Base-by-base conservation (phyloP, 2,797 vertebrate genomes). In the Sternotherus odoratus region DNA sequence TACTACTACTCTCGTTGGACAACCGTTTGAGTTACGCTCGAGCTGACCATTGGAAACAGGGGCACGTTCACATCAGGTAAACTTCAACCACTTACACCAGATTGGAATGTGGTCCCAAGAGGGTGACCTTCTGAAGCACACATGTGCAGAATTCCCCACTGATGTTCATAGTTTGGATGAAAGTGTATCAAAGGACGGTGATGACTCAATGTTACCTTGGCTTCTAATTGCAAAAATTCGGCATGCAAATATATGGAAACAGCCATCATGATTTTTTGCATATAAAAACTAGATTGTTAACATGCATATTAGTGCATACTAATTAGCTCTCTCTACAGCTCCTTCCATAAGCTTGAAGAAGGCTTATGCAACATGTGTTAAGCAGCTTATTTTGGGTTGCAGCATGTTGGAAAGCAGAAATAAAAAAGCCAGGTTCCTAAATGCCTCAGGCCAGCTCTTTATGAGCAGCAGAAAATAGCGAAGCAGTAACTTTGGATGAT, bases 201-300 rank as follows among this genome's bases (percentile, higher is more conserved):
- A 19, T 53, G 19, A 0, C 81, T 77, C 80, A 0, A 13, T 0
- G 0, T 16, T 28, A 1, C 0, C 1, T 5, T 33, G 12, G 26
- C 2, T 1, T 78, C 60, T 5, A 2, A 51, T 2, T 11, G 51
- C 75, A 50, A 30, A 48, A 63, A 5, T 2, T 4, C 46, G 5
- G 30, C 0, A 2, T 53, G 89, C 83, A n/a, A 54, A 74, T 24
- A 5, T 46, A 19, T 4, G 1, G 54, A 57, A 2, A 2, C 49
- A 6, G 4, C 79, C 3, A 1, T 3, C 30, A 48, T 0, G 72
- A 28, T 74, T 10, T 5, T 17, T 3, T 50, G 2, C 83, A 84
- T n/a, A 77, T 11, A 16, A 63, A 82, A 89, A 66, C 86, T 33
- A 43, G 21, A 23, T 91, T 21, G 36, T 80, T 43, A 43, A 2